Evolutionary conservation across 1,140 invertebrate genomes (phyloP), one percentile per base, ranked within the genome.

Genomic region (Luehdorfia chinensis): DNA sequence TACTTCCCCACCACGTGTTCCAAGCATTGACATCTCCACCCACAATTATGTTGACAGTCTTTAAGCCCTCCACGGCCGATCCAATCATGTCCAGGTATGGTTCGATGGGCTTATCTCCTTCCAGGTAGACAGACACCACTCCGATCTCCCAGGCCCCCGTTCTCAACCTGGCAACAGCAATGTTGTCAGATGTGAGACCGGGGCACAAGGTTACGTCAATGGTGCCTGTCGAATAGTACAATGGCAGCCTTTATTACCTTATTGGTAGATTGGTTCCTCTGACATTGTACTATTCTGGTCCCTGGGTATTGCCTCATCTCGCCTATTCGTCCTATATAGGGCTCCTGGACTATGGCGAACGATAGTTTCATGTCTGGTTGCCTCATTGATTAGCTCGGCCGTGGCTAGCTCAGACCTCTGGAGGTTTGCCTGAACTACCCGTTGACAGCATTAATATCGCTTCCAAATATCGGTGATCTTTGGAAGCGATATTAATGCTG

Each of bases 81-180:
- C 6, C 12, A 2, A 13, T 14, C 1, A 13, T 13, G 9, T 32
- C 1, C 1, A 13, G 30, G 30, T 2, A 5, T 5, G 21, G 21
- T 25, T 32, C 30, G 1, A 32, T 1, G 30, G 30, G 30, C 4
- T 13, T 12, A 14, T 32, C 30, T 7, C 11, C 12, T 11, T 32
- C 30, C 12, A 32, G 12, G 12, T 32, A 32, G 0, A 32, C 30
- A 5, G 12, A 33, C 16, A 44, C 14, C 2, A 14, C 30, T 4
- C 18, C 8, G 11, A 41, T 44, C 31, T 44, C 37, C 23, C 37
- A 47, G 19, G 46, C 18, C 4, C 19, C 31, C 8, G 44, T 46
- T 13, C 19, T 16, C 1, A 46, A 15, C 30, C 12, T 34, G n/a
- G 31, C 30, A 9, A 46, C 30, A 5, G 31, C 44, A 8, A 46